A percentile compares a stretch with the other conserved stretches of the same genome.
Conservation (phyloP, 2,888 invertebrate genomes). For the Corbicula japonica region DNA sequence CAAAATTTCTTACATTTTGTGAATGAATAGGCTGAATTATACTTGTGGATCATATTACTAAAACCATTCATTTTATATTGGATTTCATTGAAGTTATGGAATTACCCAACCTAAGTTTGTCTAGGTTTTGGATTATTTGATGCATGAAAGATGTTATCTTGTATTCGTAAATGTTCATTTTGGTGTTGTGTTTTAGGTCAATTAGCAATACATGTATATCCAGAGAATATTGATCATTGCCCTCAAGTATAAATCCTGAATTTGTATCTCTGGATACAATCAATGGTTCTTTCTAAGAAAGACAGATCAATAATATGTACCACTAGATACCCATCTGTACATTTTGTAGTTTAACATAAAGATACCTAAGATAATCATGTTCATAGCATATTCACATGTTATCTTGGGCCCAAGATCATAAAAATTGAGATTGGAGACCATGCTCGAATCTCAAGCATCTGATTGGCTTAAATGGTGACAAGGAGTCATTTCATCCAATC, state of each 20-base stretch:
- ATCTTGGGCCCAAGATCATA: not conserved
- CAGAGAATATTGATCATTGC: too few relatives aligned
- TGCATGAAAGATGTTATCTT: not conserved
- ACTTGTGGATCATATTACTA: not conserved
- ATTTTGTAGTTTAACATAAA: not conserved
- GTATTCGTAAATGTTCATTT: not conserved
- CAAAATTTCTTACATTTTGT: not conserved
- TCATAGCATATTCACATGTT: not conserved
- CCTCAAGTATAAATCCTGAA: not conserved
- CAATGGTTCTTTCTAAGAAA: slow-evolving; percentile 4
- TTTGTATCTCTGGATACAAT: slow-evolving; percentile 1
- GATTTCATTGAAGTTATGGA: not conserved
- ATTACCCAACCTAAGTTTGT: not conserved
- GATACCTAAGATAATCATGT: not conserved
- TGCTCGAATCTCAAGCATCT: not conserved
- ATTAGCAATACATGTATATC: too few relatives aligned
- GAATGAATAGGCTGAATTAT: not conserved
- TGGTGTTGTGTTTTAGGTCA: too few relatives aligned
- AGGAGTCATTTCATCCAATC: not conserved
- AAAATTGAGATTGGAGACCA: not conserved
- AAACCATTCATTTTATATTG: slow-evolving; percentile 1
- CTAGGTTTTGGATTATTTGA: not conserved
- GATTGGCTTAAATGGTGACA: not conserved
- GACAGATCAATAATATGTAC: too few relatives aligned
- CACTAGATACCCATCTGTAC: not conserved